Evolutionary conservation across 2,113 vertebrate species (phyloP).

Genomic region (Otus sunia): DNA sequence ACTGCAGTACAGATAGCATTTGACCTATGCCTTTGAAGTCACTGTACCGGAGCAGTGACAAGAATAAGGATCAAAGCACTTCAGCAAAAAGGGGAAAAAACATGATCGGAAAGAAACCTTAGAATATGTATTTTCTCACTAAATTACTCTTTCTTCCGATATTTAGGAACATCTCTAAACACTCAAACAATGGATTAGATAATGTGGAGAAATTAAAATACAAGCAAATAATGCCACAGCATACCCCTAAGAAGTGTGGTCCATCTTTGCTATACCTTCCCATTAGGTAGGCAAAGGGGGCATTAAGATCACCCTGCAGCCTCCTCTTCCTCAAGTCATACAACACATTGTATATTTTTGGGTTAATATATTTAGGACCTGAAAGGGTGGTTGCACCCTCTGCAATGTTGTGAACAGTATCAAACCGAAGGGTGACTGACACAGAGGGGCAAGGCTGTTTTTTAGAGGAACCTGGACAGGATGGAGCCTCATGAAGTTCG

Average conservation of each 20-base stretch:
- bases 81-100: neutral
- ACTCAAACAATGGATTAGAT: neutral
- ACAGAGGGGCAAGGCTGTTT: neutral
- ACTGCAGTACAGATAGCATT: neutral
- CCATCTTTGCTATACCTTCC: neutral
- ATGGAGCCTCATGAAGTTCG: neutral
- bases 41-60: neutral
- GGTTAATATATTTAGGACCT: neutral
- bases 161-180: neutral
- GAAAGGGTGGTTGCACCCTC: neutral
- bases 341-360: neutral
- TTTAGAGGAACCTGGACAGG: neutral
- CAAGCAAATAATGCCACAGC: neutral
- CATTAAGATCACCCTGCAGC: neutral
- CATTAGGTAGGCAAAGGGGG: neutral
- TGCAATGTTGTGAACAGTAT: neutral
- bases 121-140: neutral
- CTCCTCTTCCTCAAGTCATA: neutral
- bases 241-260: neutral
- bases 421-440: neutral
- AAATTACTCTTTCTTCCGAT: neutral
- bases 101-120: neutral
- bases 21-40: neutral
- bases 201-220: neutral
- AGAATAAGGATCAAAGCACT: neutral